phyloP scores from a whole-genome alignment of 2,888 invertebrate species.

The Xylota sylvarum region DNA sequence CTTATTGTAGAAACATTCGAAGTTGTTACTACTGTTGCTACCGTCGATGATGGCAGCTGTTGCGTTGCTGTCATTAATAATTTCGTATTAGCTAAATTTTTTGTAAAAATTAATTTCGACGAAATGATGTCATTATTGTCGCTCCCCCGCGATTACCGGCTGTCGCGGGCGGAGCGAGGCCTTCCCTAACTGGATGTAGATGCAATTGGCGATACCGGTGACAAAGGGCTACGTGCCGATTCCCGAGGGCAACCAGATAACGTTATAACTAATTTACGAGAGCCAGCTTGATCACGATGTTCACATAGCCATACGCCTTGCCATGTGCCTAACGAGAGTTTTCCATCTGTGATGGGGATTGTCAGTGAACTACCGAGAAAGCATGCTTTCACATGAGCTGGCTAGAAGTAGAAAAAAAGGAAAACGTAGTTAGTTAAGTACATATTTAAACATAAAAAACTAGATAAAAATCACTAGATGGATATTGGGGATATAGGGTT shows the following conservation, averaged over 20 bases:
- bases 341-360: slow-evolving; percentile 98
- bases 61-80: slow-evolving; percentile 80
- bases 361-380: slow-evolving; percentile 97
- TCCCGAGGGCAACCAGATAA: slow-evolving; percentile 95
- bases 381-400: slow-evolving; percentile 98
- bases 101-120: slow-evolving; percentile 85
- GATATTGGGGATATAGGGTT: too few relatives aligned
- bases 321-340: slow-evolving; percentile 98
- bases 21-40: slow-evolving; percentile 79
- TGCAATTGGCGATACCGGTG: slow-evolving; percentile 93
- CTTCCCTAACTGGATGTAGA: slow-evolving; percentile 96
- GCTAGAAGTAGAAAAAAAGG: slow-evolving; percentile 86
- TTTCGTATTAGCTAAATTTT: slow-evolving; percentile 85
- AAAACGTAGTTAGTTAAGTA: neutral
- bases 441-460: too few relatives aligned
- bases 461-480: too few relatives aligned
- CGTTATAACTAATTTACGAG: slow-evolving; percentile 95
- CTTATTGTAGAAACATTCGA: slow-evolving; percentile 75
- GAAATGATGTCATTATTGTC: slow-evolving; percentile 85
- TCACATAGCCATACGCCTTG: slow-evolving; percentile 99
- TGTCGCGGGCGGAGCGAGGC: slow-evolving; percentile 87
- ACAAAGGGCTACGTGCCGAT: slow-evolving; percentile 93
- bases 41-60: slow-evolving; percentile 77
- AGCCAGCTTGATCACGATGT: slow-evolving; percentile 98
- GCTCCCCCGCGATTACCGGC: slow-evolving; percentile 86